Conservation (phyloP, 1,140 invertebrate species). For the Babylonia areolata region DNA sequence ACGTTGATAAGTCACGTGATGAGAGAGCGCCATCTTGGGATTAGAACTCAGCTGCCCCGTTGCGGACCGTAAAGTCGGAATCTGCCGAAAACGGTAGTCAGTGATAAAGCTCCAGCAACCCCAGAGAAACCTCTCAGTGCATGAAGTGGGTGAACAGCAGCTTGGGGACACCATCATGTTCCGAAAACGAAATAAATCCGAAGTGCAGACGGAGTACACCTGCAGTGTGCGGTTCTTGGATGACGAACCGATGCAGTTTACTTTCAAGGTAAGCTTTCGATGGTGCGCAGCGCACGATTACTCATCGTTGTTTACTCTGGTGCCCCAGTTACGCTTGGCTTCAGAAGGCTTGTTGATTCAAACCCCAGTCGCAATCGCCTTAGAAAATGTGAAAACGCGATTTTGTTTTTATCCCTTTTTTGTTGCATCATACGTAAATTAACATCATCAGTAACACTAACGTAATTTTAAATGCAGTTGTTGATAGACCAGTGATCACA, state of each 20-base stretch:
- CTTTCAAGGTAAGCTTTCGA: conserved; percentile 88
- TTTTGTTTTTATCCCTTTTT: too few species aligned
- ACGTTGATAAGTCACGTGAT: conserved; percentile 45
- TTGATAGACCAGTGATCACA: neutral
- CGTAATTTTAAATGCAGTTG: too few species aligned
- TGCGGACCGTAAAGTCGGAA: conserved; percentile 21
- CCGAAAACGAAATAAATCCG: conserved; percentile 70
- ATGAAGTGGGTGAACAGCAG: neutral
- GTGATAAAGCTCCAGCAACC: neutral
- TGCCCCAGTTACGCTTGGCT: too few species aligned
- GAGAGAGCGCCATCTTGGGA: conserved; percentile 48
- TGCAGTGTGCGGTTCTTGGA: conserved; percentile 95
- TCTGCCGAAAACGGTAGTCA: neutral
- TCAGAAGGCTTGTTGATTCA: too few species aligned
- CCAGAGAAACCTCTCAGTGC: neutral
- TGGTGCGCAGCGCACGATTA: too few species aligned
- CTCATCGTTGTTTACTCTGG: too few species aligned
- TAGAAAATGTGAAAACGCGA: too few species aligned
- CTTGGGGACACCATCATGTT: conserved; percentile 55
- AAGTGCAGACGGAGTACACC: conserved; percentile 82
- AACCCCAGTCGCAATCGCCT: too few species aligned
- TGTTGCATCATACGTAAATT: too few species aligned
- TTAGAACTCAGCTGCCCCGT: conserved; percentile 34
- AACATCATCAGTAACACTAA: too few species aligned
- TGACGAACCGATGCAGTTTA: conserved; percentile 96